Evolutionary conservation across 2,113 vertebrate species (phyloP), one percentile per base, ranked within the genome.

Genomic region (Callipepla californica): DNA sequence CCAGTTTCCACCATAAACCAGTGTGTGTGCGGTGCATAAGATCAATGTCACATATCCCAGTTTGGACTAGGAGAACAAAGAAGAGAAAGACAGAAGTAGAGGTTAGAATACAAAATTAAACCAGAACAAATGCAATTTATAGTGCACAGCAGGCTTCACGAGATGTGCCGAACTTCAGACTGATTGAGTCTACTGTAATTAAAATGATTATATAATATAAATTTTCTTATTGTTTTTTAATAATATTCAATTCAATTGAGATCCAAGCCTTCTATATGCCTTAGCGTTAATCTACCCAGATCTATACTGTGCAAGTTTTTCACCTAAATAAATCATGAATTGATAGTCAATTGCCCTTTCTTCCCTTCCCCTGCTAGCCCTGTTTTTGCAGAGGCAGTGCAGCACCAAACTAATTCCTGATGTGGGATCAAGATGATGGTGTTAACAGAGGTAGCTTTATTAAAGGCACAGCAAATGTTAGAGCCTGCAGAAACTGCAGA

Each of bases 21-120:
- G 82, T 0, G 98, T 97, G 40, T 99, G 99, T 4, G 97, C 96
- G 4, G 98, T 99, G 94, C 98, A 99, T 25, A 99, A 92, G 82
- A 98, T 73, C 95, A 99, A 84, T 10, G 98, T 98, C 85, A 99
- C 80, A 80, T 98, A 98, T 80, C 99, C 99, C 48, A 99, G 97
- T 95, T 98, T 99, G 76, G 98, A 99, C 99, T 99, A 96, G 65
- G 51, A 95, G 88, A 93, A 85, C 5, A 65, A 87, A 84, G 17
- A 14, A 32, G 82, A 89, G 25, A 89, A 77, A 61, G 76, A 89
- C 90, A 83, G 30, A 57, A 91, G 6, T 51, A 18, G 36, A 76
- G 12, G 48, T 92, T 65, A 96, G 78, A 85, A 21, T 23, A 75
- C 11, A 63, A 19, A 85, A 67, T 48, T 62, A 83, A 78, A 62